These are phyloP conservation scores for Cebus imitator DNA, from an alignment of 2,113 vertebrate species.

Conservation along the genomic window DNA sequence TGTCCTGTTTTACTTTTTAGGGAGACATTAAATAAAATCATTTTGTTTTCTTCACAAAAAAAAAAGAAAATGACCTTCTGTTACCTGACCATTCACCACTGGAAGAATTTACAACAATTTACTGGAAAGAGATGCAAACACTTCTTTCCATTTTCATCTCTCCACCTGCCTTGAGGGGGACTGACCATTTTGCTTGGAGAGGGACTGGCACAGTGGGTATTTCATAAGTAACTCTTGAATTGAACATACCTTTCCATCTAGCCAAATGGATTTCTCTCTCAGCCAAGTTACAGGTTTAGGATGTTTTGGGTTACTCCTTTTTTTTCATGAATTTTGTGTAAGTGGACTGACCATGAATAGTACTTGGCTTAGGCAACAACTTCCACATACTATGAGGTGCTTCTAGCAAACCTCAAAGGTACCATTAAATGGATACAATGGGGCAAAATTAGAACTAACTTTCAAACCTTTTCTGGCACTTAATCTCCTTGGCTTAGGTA, in stretches of 20 bases:
- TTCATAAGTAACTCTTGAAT: neutral
- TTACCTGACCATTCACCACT: neutral
- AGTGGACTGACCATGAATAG: neutral
- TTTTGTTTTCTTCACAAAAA: too few relatives aligned
- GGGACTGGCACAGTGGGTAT: neutral
- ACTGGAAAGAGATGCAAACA: neutral
- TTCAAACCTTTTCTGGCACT: neutral
- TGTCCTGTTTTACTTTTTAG: too few relatives aligned
- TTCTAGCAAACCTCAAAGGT: neutral
- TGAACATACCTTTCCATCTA: neutral
- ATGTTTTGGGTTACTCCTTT: neutral
- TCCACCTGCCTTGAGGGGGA: neutral
- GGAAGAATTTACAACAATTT: neutral
- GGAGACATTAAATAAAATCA: too few relatives aligned
- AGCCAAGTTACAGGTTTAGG: neutral
- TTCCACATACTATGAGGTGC: neutral
- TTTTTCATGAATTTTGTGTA: neutral
- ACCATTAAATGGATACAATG: neutral
- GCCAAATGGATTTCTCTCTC: neutral
- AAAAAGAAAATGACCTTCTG: neutral
- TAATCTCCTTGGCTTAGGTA: neutral
- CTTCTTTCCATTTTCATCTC: neutral
- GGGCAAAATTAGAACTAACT: neutral
- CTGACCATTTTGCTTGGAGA: neutral
- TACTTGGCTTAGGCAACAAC: neutral